These are phyloP conservation scores for Antidorcas marsupialis DNA, from an alignment of 2,113 vertebrate genomes.

Conservation along the genomic window DNA sequence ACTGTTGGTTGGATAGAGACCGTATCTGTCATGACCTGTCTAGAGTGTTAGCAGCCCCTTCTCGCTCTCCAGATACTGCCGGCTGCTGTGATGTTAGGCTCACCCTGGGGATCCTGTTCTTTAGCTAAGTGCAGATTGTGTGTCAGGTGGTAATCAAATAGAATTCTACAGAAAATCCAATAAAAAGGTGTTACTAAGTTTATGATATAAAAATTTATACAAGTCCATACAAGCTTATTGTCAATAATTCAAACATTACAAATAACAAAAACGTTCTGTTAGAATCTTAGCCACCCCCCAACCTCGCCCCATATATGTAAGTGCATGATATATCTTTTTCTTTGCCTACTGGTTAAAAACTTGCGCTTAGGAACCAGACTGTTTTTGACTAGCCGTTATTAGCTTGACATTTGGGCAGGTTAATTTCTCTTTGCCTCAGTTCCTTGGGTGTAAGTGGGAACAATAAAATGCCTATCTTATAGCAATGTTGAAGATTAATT, in stretches of 20 bases:
- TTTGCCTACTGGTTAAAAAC: background rate
- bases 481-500: background rate
- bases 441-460: background rate
- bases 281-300: background rate
- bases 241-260: background rate
- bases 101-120: background rate
- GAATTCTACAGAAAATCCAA: background rate
- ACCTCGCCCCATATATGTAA: background rate
- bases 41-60: background rate
- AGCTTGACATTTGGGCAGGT: background rate
- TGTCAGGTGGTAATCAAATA: conserved; percentile 4
- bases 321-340: background rate
- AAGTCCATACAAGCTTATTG: background rate
- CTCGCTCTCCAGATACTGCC: background rate
- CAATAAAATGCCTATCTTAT: background rate
- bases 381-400: background rate
- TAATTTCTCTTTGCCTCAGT: conserved; percentile 8
- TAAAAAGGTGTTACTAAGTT: background rate
- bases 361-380: background rate
- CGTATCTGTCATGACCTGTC: background rate
- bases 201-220: background rate
- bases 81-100: background rate
- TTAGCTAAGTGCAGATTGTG: background rate
- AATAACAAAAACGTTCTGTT: background rate
- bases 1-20: background rate